phyloP scores from a whole-genome alignment of 2,888 invertebrate species.

The Sarcophaga rosellei region DNA sequence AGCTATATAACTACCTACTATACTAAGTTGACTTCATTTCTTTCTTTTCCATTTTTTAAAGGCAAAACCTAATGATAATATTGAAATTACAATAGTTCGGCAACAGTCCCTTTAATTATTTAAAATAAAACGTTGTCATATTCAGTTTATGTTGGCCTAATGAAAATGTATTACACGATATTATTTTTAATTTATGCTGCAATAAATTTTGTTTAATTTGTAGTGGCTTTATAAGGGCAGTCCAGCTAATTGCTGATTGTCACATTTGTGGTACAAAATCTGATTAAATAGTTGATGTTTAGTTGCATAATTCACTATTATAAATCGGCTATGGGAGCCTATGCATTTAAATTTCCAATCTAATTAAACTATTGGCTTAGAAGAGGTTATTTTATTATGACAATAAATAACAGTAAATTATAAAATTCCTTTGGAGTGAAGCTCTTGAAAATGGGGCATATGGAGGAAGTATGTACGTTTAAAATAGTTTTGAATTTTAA shows the following conservation, averaged over 20 bases:
- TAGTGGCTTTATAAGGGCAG: not conserved
- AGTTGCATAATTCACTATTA: not conserved
- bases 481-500: too few species aligned
- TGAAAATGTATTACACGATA: too few species aligned
- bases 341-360: not conserved
- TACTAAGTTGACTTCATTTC: too few species aligned
- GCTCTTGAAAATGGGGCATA: too few species aligned
- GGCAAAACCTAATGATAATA: too few species aligned
- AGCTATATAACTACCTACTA: too few species aligned
- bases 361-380: not conserved
- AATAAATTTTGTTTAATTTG: not conserved
- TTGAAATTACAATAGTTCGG: too few species aligned
- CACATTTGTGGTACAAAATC: not conserved
- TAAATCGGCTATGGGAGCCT: not conserved
- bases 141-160: too few species aligned
- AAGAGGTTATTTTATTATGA: not conserved
- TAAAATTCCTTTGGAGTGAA: not conserved
- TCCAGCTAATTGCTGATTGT: not conserved
- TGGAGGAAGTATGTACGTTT: too few species aligned
- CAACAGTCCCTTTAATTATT: too few species aligned
- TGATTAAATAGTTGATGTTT: not conserved
- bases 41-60: too few species aligned
- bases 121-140: too few species aligned
- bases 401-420: not conserved
- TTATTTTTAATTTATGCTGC: not conserved